Evolutionary conservation across 1,140 invertebrate genomes (phyloP), one percentile per base, ranked within the genome.

Genomic region (Drosophila suzukii): DNA sequence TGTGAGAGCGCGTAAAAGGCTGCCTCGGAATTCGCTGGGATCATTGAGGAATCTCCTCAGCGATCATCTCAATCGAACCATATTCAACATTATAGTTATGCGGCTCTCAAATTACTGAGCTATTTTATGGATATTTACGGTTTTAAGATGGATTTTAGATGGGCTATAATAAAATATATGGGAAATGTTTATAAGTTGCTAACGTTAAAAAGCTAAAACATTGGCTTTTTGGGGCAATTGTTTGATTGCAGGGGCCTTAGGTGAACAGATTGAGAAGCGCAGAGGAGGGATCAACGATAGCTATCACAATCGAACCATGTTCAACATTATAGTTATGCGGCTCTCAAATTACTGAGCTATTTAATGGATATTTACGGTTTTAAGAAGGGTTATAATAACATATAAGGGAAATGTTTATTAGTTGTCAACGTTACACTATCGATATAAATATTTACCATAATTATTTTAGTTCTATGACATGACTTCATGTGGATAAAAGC

Each of bases 1-100:
- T 51, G 81, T 84, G 66, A 83, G 65, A 79, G 65, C 72, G 79
- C 67, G 34, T 72, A 60, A 72, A 75, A 66, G 63, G 50, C 57
- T 68, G 65, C 60, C 51, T 17, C 24, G 59, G 63, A 39, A 67
- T 67, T 27, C 17, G 39, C 41, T 44, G 30, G 27, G 36, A 65
- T 46, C 41, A 12, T 17, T 17, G 57, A 43, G 61, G 46, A 27
- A 65, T 46, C 30, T 32, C 27, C 36, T 24, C 8, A 0, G 27
- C 57, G 38, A 62, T 43, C 32, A 62, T 59, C 27, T 34, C 20
- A 11, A 15, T 3, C n/a, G 5, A 50, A 32, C 49, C 49, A 62
- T 32, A 32, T 12, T 17, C 27, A 58, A 30, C 4, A 15, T 39
- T 20, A 27, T 12, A 30, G 30, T 32, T 59, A 59, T 2, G 24